phyloP scores from a whole-genome alignment of 2,888 invertebrate species.

The Diarsia mendica region DNA sequence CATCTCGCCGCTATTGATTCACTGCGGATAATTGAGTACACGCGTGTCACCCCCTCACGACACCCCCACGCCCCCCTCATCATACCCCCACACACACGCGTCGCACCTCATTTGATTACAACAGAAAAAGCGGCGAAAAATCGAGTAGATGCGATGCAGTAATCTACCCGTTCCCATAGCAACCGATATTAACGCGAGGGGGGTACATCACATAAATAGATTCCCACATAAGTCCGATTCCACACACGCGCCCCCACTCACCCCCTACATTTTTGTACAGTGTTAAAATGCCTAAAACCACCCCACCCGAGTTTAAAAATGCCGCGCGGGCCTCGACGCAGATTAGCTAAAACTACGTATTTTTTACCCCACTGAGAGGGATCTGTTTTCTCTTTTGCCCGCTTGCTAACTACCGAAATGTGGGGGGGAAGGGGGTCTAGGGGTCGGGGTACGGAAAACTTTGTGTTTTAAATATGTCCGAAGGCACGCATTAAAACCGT shows the following conservation, averaged over 20 bases:
- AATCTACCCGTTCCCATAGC: conserved; percentile 87
- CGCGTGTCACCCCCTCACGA: conserved; percentile 83
- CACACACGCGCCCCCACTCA: conserved; percentile 83
- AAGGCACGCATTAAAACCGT: conserved; percentile 88
- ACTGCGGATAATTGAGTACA: conserved; percentile 90
- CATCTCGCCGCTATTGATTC: conserved; percentile 90
- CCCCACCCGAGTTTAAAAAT: conserved; percentile 83
- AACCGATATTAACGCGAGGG: conserved; percentile 88
- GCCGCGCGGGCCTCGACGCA: conserved; percentile 84
- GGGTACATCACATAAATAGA: conserved; percentile 88
- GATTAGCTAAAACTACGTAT: conserved; percentile 93
- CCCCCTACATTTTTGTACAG: conserved; percentile 87
- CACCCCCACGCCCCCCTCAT: conserved; percentile 60
- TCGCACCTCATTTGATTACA: conserved; percentile 90
- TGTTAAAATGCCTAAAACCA: conserved; percentile 90
- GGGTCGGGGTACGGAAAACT: conserved; percentile 83
- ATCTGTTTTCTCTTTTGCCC: conserved; percentile 69
- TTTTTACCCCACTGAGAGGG: conserved; percentile 88
- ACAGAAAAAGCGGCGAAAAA: conserved; percentile 90
- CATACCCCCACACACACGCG: conserved; percentile 77
- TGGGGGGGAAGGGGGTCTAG: conserved; percentile 75
- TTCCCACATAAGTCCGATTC: conserved; percentile 89
- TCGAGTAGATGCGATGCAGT: conserved; percentile 89
- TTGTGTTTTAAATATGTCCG: conserved; percentile 90
- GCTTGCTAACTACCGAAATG: conserved; percentile 88